A percentile compares a stretch with the other conserved stretches of the same genome.
These are phyloP conservation scores for Fulica atra DNA, from an alignment of 2,113 vertebrate genomes.

Conservation along the genomic window DNA sequence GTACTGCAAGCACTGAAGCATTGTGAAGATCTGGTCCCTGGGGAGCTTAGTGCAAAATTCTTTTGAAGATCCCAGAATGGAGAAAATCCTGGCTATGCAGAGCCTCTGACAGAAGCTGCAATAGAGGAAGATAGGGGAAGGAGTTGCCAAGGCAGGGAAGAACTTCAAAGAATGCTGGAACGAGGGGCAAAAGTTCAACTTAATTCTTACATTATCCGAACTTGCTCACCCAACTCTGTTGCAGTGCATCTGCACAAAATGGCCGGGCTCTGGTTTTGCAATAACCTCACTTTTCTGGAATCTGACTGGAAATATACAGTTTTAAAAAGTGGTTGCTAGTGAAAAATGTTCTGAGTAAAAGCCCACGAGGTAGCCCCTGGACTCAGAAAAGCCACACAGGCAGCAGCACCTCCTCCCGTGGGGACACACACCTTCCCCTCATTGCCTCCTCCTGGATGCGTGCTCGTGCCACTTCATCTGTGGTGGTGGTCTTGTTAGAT, in stretches of 20 bases:
- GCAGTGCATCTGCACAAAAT: background rate
- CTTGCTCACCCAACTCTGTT: background rate
- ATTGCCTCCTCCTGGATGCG: background rate
- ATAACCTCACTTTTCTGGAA: background rate
- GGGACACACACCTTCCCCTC: background rate
- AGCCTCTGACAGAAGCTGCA: constrained; percentile 9
- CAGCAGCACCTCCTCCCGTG: background rate
- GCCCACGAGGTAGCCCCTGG: background rate
- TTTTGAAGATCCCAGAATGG: constrained; percentile 27
- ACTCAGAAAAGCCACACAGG: background rate
- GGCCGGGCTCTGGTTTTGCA: background rate
- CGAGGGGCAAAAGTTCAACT: constrained; percentile 44
- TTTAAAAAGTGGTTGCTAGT: background rate
- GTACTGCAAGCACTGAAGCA: background rate
- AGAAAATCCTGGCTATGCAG: constrained; percentile 48
- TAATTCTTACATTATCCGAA: constrained; percentile 32
- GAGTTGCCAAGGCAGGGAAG: constrained; percentile 24
- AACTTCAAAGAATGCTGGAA: constrained; percentile 54
- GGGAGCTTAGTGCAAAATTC: constrained; percentile 28
- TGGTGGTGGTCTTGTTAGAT: background rate
- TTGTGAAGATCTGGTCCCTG: background rate
- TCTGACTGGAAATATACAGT: background rate
- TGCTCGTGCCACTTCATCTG: background rate
- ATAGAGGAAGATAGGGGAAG: constrained; percentile 11
- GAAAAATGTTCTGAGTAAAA: background rate